Conservation (phyloP, 1,140 invertebrate genomes). For the Lasioglossum baleicum region DNA sequence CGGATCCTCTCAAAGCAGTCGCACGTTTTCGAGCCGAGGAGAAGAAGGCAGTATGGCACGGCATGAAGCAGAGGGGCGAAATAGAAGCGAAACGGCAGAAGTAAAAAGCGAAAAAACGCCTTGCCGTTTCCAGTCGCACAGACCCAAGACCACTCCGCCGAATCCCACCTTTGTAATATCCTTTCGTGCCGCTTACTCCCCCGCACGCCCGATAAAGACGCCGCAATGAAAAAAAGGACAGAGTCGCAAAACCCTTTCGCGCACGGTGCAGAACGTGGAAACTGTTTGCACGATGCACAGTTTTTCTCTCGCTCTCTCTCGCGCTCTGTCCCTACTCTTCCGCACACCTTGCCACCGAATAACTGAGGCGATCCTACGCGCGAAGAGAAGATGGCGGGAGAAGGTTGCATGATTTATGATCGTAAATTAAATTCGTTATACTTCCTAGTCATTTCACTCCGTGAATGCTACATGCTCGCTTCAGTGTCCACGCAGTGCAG, state of each 20-base stretch:
- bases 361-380: too few species aligned
- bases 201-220: constrained; percentile 10
- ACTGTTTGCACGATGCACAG: neutral
- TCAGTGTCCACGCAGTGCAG: too few species aligned
- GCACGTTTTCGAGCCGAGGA: constrained; percentile 11
- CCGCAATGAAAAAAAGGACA: neutral
- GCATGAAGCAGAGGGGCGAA: neutral
- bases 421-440: too few species aligned
- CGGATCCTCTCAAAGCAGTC: constrained; percentile 1
- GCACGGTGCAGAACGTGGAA: neutral
- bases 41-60: neutral
- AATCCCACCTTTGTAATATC: constrained; percentile 32
- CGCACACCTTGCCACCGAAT: too few species aligned
- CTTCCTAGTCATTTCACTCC: too few species aligned
- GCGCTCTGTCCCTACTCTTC: too few species aligned
- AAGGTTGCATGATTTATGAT: too few species aligned
- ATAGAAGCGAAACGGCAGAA: constrained; percentile 4
- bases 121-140: constrained; percentile 21
- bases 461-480: too few species aligned
- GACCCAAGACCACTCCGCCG: constrained; percentile 3
- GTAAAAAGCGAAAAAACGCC: constrained; percentile 29
- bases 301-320: too few species aligned
- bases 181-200: neutral
- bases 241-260: neutral
- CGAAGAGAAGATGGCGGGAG: too few species aligned